A percentile compares a stretch with the other conserved stretches of the same genome.
These are phyloP conservation scores for Philonicus albiceps DNA, from an alignment of 2,888 invertebrate genomes.

Conservation along the genomic window DNA sequence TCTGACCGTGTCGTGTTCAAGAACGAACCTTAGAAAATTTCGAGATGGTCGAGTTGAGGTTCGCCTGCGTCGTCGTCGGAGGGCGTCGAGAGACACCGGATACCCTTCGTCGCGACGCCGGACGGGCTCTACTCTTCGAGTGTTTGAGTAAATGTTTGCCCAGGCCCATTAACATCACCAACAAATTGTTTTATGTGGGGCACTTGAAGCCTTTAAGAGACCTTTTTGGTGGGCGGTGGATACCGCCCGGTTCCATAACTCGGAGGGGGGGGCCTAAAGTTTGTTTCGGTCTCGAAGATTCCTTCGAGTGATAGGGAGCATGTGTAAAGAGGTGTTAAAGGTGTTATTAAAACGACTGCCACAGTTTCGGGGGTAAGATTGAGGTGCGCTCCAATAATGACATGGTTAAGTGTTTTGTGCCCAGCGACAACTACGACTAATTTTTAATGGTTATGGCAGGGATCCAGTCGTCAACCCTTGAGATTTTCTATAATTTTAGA, in stretches of 20 bases:
- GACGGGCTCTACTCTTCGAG: conserved; percentile 1
- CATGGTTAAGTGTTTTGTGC: neutral
- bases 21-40: conserved; percentile 13
- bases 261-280: conserved; percentile 10
- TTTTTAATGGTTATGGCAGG: neutral
- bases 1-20: conserved; percentile 34
- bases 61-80: neutral
- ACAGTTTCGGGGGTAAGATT: conserved; percentile 8
- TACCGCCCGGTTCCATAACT: neutral
- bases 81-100: neutral
- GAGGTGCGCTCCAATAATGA: conserved; percentile 25
- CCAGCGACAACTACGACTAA: neutral
- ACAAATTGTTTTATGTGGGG: conserved; percentile 42
- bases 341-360: conserved; percentile 37
- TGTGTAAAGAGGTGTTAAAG: conserved; percentile 40
- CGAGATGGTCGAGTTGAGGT: neutral
- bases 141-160: conserved; percentile 40
- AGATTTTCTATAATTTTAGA: neutral
- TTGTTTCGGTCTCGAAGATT: conserved; percentile 10
- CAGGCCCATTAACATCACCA: conserved; percentile 35
- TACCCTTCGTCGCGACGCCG: neutral
- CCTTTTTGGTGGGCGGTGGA: conserved; percentile 37
- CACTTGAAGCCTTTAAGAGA: conserved; percentile 37
- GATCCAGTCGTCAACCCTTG: neutral
- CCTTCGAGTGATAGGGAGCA: conserved; percentile 30